A percentile compares a stretch with the other conserved stretches of the same genome.
Evolutionary conservation across 2,888 invertebrate species (phyloP).

Genomic region (Myopa testacea): DNA sequence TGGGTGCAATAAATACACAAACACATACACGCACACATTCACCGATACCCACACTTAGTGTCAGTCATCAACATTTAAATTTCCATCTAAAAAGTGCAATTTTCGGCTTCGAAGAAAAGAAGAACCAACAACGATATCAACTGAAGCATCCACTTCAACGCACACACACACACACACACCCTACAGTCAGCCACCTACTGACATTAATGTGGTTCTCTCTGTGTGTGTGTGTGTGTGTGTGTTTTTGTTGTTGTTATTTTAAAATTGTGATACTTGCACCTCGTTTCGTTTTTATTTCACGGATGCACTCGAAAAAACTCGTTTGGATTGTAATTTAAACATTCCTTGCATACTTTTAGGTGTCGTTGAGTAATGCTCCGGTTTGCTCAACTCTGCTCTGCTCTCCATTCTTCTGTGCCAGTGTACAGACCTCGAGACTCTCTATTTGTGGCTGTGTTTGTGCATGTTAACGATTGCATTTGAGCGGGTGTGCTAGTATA

Average conservation of each 20-base stretch:
- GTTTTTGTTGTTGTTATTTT: slow-evolving; percentile 34
- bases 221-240: slow-evolving; percentile 27
- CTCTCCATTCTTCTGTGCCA: too few species aligned
- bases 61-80: slow-evolving; percentile 23
- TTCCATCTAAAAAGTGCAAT: slow-evolving; percentile 20
- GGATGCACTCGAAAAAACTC: slow-evolving; percentile 33
- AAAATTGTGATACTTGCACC: slow-evolving; percentile 32
- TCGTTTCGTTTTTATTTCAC: slow-evolving; percentile 10
- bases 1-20: neutral
- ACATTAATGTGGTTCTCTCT: neutral
- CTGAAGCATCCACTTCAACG: neutral
- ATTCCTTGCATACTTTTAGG: slow-evolving; percentile 38
- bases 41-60: neutral
- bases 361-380: slow-evolving; percentile 26
- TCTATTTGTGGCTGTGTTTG: neutral
- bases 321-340: slow-evolving; percentile 30
- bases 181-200: neutral
- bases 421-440: too few species aligned
- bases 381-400: too few species aligned
- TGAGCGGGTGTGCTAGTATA: neutral
- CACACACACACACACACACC: neutral
- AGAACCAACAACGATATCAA: neutral
- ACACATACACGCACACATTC: neutral
- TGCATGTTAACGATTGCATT: neutral
- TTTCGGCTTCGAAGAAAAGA: slow-evolving; percentile 9